Conservation (phyloP, 2,888 invertebrate genomes). For the Cancer borealis region DNA sequence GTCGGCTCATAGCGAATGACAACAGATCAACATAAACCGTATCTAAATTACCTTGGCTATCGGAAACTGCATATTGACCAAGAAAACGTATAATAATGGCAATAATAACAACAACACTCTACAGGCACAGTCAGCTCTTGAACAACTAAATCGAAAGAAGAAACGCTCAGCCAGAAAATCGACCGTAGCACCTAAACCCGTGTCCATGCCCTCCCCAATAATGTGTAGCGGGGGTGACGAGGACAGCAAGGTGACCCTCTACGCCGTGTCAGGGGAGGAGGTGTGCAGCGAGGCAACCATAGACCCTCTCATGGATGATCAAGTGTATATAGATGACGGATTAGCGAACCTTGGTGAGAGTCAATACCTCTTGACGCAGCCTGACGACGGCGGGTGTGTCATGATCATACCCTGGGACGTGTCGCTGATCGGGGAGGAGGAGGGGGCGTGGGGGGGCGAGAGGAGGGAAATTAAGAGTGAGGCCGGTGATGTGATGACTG, state of each 20-base stretch:
- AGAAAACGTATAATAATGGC: not conserved
- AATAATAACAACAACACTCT: not conserved
- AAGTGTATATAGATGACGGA: conserved; percentile 44
- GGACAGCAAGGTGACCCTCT: conserved; percentile 63
- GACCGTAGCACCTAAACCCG: no score
- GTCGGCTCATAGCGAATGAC: no score
- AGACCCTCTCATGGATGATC: conserved; percentile 51
- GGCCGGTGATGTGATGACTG: not conserved
- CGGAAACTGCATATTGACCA: no score
- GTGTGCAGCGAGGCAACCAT: not conserved
- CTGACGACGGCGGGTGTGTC: conserved; percentile 67
- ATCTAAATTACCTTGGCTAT: no score
- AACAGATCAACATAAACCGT: no score
- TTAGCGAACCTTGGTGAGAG: conserved; percentile 47
- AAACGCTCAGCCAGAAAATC: not conserved
- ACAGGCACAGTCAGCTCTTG: conserved; percentile 62
- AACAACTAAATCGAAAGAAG: conserved; percentile 62
- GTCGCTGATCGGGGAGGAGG: conserved; percentile 62
- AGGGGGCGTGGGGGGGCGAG: conserved; percentile 57
- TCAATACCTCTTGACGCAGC: conserved; percentile 64
- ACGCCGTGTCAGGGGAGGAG: conserved; percentile 47
- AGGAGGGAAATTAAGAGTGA: conserved; percentile 44
- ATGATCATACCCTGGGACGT: conserved; percentile 71
- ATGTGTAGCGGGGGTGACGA: not conserved
- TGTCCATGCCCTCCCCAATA: not conserved